Evolutionary conservation across 1,140 invertebrate species (phyloP).

Genomic region (Drosophila elegans): DNA sequence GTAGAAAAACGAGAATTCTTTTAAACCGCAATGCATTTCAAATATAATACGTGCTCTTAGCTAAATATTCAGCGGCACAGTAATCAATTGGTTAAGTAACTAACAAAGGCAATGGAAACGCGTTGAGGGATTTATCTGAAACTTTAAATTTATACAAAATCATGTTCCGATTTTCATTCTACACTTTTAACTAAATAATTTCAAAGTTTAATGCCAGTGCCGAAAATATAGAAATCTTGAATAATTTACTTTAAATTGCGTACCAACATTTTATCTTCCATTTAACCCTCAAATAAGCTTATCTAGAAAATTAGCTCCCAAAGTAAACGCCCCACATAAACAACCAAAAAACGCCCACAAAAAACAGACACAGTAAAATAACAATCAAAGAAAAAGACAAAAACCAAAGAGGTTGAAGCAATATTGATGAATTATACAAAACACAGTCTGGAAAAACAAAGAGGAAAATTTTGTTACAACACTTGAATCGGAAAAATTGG

Average conservation of each 20-base stretch:
- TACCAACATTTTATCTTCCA: constrained; percentile 4
- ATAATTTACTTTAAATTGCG: background rate
- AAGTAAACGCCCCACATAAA: constrained; percentile 49
- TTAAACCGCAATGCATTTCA: constrained; percentile 34
- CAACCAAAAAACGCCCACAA: constrained; percentile 42
- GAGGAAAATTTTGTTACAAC: constrained; percentile 55
- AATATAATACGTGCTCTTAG: constrained; percentile 39
- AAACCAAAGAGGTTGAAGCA: constrained; percentile 45
- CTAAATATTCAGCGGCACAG: constrained; percentile 15
- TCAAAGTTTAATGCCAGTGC: too few species aligned
- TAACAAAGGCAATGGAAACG: constrained; percentile 7
- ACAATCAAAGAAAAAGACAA: constrained; percentile 33
- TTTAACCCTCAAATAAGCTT: constrained; percentile 3
- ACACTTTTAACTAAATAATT: background rate
- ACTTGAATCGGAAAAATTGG: constrained; percentile 55
- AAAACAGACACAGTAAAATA: constrained; percentile 26
- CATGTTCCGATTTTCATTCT: background rate
- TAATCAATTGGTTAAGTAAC: constrained; percentile 15
- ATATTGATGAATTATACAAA: constrained; percentile 73
- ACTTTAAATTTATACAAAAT: too few species aligned
- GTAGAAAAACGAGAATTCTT: constrained; percentile 34
- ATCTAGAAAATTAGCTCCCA: constrained; percentile 23
- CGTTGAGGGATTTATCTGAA: background rate
- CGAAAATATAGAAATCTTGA: too few species aligned
- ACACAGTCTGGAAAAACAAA: constrained; percentile 24